These are phyloP conservation scores for Limenitis camilla DNA, from an alignment of 2,888 invertebrate genomes.

Conservation along the genomic window DNA sequence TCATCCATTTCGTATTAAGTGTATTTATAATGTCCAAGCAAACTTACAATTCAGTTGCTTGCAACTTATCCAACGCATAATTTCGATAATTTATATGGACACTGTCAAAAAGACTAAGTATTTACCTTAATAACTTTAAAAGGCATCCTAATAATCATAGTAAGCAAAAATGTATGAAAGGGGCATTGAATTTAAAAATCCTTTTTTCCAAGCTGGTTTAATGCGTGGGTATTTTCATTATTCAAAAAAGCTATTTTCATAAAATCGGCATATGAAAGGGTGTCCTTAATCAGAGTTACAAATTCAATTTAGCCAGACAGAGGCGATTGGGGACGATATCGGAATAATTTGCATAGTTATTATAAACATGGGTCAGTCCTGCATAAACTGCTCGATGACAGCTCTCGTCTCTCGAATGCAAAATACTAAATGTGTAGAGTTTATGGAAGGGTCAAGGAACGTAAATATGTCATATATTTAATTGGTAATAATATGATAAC, in stretches of 20 bases:
- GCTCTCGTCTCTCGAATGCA: conserved; percentile 57
- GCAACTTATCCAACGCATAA: no score
- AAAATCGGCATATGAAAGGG: conserved; percentile 55
- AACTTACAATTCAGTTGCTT: no score
- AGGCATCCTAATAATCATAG: no score
- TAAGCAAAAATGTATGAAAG: no score
- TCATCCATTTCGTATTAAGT: no score
- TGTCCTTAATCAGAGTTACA: conserved; percentile 65
- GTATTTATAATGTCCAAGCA: no score
- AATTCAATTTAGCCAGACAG: conserved; percentile 64
- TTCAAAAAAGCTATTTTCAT: conserved; percentile 23
- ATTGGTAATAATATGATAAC: no score
- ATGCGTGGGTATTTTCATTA: not conserved
- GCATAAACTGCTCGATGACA: conserved; percentile 64
- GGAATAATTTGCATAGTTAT: conserved; percentile 73
- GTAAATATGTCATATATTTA: not conserved
- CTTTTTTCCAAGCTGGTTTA: no score
- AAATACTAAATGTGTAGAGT: conserved; percentile 33
- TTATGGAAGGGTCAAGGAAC: conserved; percentile 22
- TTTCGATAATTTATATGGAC: no score
- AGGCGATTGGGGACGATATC: conserved; percentile 61
- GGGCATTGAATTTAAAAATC: no score
- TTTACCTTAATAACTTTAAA: no score
- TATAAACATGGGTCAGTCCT: conserved; percentile 70
- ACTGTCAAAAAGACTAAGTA: no score